These are phyloP conservation scores for Bellardia pandia DNA, from an alignment of 2,888 invertebrate species.

Conservation along the genomic window DNA sequence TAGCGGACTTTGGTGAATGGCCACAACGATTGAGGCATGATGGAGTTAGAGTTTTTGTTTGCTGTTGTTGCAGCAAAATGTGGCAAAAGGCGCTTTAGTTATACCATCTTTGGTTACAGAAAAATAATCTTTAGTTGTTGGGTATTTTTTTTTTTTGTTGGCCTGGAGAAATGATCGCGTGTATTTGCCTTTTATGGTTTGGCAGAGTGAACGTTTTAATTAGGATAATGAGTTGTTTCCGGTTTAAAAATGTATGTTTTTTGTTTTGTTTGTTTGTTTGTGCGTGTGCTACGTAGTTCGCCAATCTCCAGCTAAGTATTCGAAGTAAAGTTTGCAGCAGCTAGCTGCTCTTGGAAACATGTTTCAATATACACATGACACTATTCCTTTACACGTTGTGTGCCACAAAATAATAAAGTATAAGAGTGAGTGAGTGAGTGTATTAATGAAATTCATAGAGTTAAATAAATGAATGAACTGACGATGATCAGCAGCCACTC, in stretches of 20 bases:
- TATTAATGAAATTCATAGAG: conserved; percentile 71
- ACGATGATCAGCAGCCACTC: conserved; percentile 33
- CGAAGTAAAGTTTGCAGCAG: conserved; percentile 2
- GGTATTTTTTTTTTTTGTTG: conserved; percentile 11
- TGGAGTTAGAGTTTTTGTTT: neutral
- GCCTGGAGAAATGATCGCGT: conserved; percentile 80
- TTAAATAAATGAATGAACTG: conserved; percentile 64
- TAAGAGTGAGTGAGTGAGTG: neutral
- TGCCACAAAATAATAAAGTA: conserved; percentile 31
- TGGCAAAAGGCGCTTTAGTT: conserved; percentile 69
- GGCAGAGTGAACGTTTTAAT: conserved; percentile 82
- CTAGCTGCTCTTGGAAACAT: conserved; percentile 36
- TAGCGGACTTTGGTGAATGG: conserved; percentile 59
- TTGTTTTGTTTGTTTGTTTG: too few species aligned
- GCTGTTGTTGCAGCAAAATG: neutral
- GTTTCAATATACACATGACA: conserved; percentile 69
- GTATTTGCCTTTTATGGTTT: conserved; percentile 80
- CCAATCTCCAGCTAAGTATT: neutral
- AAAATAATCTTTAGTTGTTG: conserved; percentile 38
- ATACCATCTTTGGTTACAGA: conserved; percentile 64
- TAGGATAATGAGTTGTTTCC: conserved; percentile 84
- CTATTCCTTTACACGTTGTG: conserved; percentile 44
- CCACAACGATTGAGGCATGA: conserved; percentile 1
- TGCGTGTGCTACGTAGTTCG: neutral
- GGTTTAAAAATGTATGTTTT: conserved; percentile 72